These are phyloP conservation scores for Bos indicus DNA, from an alignment of 2,113 vertebrate species.

Conservation along the genomic window DNA sequence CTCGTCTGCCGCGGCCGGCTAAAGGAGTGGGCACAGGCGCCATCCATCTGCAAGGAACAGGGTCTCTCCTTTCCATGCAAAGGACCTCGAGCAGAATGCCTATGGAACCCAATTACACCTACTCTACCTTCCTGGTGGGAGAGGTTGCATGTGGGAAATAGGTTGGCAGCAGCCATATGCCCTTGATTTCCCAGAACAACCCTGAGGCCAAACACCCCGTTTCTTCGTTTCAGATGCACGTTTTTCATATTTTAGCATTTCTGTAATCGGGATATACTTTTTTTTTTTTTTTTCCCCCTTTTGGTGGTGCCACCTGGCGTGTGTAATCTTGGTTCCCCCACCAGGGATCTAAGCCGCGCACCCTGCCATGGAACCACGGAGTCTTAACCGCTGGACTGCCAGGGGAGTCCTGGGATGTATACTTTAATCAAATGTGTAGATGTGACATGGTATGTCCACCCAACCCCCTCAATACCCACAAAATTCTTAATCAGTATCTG, in stretches of 20 bases:
- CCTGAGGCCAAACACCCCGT: background rate
- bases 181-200: background rate
- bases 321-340: background rate
- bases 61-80: fast-evolving
- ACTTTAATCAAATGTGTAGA: background rate
- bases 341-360: fast-evolving
- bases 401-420: background rate
- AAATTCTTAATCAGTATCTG: no score
- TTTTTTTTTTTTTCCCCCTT: background rate
- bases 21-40: fast-evolving
- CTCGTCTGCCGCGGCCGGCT: background rate
- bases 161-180: fast-evolving
- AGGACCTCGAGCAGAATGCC: background rate
- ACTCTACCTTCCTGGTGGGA: background rate
- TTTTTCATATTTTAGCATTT: background rate
- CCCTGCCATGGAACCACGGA: background rate
- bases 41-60: fast-evolving
- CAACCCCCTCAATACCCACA: no score
- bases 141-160: background rate
- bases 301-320: fast-evolving
- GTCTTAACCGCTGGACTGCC: background rate
- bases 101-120: background rate
- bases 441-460: background rate
- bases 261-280: background rate
- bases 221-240: background rate